phyloP scores from a whole-genome alignment of 2,888 invertebrate genomes.

The Lycaena phlaeas region DNA sequence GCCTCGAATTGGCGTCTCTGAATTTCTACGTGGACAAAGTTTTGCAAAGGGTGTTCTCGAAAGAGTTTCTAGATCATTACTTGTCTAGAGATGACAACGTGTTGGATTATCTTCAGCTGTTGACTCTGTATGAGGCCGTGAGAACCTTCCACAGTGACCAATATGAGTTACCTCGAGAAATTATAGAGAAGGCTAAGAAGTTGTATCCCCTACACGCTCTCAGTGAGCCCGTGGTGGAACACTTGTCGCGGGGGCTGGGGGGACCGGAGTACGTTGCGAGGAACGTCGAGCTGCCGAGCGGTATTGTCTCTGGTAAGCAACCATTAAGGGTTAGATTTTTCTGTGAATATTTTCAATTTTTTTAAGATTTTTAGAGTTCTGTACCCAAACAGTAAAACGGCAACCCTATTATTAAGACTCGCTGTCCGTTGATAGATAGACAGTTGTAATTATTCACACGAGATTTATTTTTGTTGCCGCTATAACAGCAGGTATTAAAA shows the following conservation, averaged over 20 bases:
- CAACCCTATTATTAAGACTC: too few species aligned
- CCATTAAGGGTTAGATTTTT: too few species aligned
- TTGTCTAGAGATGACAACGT: conserved; percentile 40
- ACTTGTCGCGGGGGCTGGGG: conserved; percentile 71
- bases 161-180: conserved; percentile 44
- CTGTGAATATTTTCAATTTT: too few species aligned
- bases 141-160: conserved; percentile 48
- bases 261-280: conserved; percentile 67
- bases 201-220: conserved; percentile 36
- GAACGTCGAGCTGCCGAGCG: conserved; percentile 66
- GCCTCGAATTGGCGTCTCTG: conserved; percentile 71
- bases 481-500: too few species aligned
- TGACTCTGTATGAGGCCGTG: conserved; percentile 72
- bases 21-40: conserved; percentile 72
- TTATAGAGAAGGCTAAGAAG: conserved; percentile 42
- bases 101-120: conserved; percentile 59
- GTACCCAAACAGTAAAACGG: too few species aligned
- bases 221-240: conserved; percentile 53
- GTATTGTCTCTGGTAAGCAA: conserved; percentile 69
- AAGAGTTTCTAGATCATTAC: conserved; percentile 54
- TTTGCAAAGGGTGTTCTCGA: conserved; percentile 63
- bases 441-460: too few species aligned
- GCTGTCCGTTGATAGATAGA: too few species aligned
- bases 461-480: too few species aligned
- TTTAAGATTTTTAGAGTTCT: too few species aligned